Percentiles rank a stretch among this genome's conserved stretches.
These are phyloP conservation scores for Microcaecilia unicolor DNA, from an alignment of 2,797 vertebrate species.

Conservation along the genomic window DNA sequence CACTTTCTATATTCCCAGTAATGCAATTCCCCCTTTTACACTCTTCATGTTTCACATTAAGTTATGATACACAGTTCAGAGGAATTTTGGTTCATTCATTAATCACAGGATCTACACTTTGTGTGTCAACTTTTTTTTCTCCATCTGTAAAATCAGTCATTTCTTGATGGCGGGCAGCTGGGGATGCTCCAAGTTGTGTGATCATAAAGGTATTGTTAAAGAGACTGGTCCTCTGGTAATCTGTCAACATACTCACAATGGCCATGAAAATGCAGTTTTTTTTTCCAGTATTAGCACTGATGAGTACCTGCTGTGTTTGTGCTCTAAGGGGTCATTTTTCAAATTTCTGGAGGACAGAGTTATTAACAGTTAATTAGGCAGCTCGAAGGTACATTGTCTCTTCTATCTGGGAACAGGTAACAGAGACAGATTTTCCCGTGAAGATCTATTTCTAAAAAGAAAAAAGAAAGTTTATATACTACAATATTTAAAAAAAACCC, in stretches of 20 bases:
- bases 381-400: too few relatives aligned
- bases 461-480: too few relatives aligned
- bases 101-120: slow-evolving; percentile 74
- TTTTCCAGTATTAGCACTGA: slow-evolving; percentile 39
- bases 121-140: slow-evolving; percentile 80
- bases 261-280: slow-evolving; percentile 74
- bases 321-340: too few relatives aligned
- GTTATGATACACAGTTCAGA: slow-evolving; percentile 78
- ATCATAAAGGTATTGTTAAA: slow-evolving; percentile 73
- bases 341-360: too few relatives aligned
- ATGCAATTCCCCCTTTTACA: slow-evolving; percentile 66
- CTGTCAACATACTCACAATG: slow-evolving; percentile 70
- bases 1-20: slow-evolving; percentile 55
- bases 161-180: slow-evolving; percentile 70
- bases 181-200: slow-evolving; percentile 56
- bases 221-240: slow-evolving; percentile 66
- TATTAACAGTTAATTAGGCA: too few relatives aligned
- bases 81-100: slow-evolving; percentile 77
- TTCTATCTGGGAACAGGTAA: too few relatives aligned
- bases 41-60: slow-evolving; percentile 82
- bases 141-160: slow-evolving; percentile 85
- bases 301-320: too few relatives aligned
- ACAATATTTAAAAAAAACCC: too few relatives aligned
- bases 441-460: too few relatives aligned
- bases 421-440: too few relatives aligned